These are phyloP conservation scores for Mystacornis crossleyi DNA, from an alignment of 2,113 vertebrate genomes.

Conservation along the genomic window DNA sequence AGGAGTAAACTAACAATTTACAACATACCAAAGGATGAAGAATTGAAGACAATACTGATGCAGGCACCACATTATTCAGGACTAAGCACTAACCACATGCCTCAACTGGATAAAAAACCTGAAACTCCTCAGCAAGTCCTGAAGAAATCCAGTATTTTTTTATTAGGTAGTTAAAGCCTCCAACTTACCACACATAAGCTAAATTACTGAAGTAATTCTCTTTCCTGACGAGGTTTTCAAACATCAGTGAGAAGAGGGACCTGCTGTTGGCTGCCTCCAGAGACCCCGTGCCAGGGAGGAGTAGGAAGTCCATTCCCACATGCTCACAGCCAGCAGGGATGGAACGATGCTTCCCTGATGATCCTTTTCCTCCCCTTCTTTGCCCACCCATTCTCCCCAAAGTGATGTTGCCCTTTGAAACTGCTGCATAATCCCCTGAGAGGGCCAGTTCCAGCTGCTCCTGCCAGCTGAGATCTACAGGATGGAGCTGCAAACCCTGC, in stretches of 20 bases:
- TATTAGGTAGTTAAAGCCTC: neutral
- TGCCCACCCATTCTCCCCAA: neutral
- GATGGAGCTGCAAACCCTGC: neutral
- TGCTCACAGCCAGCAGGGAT: neutral
- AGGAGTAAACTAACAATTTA: neutral
- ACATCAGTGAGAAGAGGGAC: neutral
- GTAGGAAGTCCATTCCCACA: rapidly evolving
- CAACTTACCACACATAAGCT: neutral
- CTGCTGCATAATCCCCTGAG: neutral
- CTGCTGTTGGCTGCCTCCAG: neutral
- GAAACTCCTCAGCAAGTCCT: neutral
- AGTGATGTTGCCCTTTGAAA: neutral
- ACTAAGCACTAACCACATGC: neutral
- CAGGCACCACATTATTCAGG: neutral
- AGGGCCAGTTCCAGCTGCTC: neutral
- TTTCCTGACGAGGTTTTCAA: neutral
- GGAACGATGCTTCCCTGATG: rapidly evolving
- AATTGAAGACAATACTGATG: neutral
- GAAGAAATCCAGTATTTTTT: neutral
- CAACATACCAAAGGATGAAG: neutral
- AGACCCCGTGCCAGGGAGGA: rapidly evolving
- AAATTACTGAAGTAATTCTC: neutral
- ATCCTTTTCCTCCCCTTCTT: neutral
- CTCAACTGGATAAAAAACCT: neutral
- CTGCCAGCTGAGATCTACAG: neutral